Evolutionary conservation across 53 echinoderm and acorn worm genomes (phyloP).

Genomic region (Astropecten irregularis): DNA sequence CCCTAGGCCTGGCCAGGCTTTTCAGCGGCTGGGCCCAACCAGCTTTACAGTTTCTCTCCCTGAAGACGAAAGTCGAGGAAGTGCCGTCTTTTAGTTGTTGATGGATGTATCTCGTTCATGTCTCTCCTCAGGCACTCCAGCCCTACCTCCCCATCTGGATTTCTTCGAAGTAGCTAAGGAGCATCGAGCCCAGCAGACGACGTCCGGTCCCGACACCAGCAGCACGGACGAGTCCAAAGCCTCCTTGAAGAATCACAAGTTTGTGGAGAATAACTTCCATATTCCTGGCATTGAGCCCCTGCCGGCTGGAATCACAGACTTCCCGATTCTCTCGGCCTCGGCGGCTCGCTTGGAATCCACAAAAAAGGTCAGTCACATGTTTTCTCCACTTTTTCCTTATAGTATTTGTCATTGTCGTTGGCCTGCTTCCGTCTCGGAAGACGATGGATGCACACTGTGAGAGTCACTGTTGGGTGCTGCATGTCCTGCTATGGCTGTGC

Average conservation of each 20-base stretch:
- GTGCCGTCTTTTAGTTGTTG: too few species aligned
- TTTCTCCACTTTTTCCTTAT: too few species aligned
- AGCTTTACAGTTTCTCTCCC: too few species aligned
- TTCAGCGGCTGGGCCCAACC: too few species aligned
- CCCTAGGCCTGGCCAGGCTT: too few species aligned
- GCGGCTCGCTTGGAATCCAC: constrained; percentile 3
- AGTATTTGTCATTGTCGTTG: too few species aligned
- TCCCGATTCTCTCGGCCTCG: constrained; percentile 1
- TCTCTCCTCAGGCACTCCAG: constrained; percentile 68
- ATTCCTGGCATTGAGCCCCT: constrained; percentile 79
- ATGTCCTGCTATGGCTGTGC: too few species aligned
- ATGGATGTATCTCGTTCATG: too few species aligned
- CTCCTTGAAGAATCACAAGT: constrained; percentile 7
- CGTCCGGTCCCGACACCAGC: not conserved
- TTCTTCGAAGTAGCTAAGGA: constrained; percentile 74
- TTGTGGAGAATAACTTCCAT: constrained; percentile 45
- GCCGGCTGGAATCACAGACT: constrained; percentile 30
- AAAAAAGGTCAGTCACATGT: constrained; percentile 22
- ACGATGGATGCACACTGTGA: too few species aligned
- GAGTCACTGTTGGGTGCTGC: too few species aligned
- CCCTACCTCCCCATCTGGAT: constrained; percentile 79
- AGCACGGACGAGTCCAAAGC: constrained; percentile 21
- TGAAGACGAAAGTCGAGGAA: too few species aligned
- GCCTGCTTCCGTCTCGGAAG: too few species aligned
- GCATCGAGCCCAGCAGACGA: constrained; percentile 13